phyloP scores from a whole-genome alignment of 2,888 invertebrate genomes.

The Uloborus plumipes region DNA sequence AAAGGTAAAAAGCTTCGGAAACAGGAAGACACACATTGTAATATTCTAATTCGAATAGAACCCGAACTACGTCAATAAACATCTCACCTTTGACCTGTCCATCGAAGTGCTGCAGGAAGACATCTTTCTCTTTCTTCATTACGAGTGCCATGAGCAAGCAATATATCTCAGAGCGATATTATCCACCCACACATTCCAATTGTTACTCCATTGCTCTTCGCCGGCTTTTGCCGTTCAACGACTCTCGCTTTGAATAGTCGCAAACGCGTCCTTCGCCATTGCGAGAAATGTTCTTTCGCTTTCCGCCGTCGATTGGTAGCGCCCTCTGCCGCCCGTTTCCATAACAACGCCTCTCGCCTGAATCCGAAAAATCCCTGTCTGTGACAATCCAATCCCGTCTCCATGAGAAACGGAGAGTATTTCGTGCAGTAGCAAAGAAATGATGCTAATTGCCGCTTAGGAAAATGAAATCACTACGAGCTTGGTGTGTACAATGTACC shows the following conservation, averaged over 20 bases:
- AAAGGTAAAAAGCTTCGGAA: neutral
- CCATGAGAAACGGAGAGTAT: no score
- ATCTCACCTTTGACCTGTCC: conserved; percentile 57
- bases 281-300: conserved; percentile 7
- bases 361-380: neutral
- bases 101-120: conserved; percentile 51
- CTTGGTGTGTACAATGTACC: no score
- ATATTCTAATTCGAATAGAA: no score
- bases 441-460: no score
- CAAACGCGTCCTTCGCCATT: conserved; percentile 44
- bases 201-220: conserved; percentile 49
- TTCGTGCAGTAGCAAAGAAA: no score
- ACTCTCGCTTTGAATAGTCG: conserved; percentile 28
- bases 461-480: no score
- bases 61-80: neutral
- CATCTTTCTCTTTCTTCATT: conserved; percentile 52
- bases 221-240: conserved; percentile 39
- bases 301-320: conserved; percentile 21
- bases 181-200: conserved; percentile 44
- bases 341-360: conserved; percentile 34
- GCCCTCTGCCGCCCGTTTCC: conserved; percentile 38
- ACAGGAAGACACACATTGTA: no score
- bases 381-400: no score
- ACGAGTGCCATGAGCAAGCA: conserved; percentile 54
- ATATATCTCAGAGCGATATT: conserved; percentile 19